phyloP scores from a whole-genome alignment of 2,888 invertebrate species.

The Tipula confusa region DNA sequence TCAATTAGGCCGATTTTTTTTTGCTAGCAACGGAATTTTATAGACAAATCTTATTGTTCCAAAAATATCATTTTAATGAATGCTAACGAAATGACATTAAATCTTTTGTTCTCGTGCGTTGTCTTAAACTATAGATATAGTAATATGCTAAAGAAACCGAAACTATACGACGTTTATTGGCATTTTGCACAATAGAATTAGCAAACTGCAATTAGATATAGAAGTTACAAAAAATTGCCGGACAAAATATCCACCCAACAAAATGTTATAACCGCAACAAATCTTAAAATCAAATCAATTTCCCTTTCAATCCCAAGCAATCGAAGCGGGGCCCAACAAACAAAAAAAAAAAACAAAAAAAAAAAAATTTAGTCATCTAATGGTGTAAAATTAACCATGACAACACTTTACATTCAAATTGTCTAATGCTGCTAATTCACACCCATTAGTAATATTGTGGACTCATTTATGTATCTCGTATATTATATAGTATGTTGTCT shows the following conservation, averaged over 20 bases:
- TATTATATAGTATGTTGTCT: too few relatives aligned
- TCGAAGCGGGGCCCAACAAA: neutral
- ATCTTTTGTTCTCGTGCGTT: neutral
- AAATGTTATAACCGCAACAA: neutral
- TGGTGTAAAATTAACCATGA: slow-evolving; percentile 7
- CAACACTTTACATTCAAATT: slow-evolving; percentile 17
- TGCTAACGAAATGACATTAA: neutral
- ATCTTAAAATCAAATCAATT: neutral
- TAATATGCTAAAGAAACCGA: neutral
- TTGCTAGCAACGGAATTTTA: too few relatives aligned
- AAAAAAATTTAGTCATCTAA: slow-evolving; percentile 3
- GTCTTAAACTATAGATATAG: too few relatives aligned
- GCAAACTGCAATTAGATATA: neutral
- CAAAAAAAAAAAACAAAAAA: neutral
- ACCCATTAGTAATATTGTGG: neutral
- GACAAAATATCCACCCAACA: neutral
- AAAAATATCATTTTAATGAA: neutral
- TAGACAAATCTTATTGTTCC: too few relatives aligned
- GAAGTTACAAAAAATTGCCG: neutral
- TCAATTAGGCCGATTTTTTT: too few relatives aligned
- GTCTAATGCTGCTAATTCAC: neutral
- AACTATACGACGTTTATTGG: neutral
- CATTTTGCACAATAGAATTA: neutral
- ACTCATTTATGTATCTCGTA: too few relatives aligned
- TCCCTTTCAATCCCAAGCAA: slow-evolving; percentile 6